phyloP scores from a whole-genome alignment of 2,888 invertebrate species.

The Cephus pygmeus region DNA sequence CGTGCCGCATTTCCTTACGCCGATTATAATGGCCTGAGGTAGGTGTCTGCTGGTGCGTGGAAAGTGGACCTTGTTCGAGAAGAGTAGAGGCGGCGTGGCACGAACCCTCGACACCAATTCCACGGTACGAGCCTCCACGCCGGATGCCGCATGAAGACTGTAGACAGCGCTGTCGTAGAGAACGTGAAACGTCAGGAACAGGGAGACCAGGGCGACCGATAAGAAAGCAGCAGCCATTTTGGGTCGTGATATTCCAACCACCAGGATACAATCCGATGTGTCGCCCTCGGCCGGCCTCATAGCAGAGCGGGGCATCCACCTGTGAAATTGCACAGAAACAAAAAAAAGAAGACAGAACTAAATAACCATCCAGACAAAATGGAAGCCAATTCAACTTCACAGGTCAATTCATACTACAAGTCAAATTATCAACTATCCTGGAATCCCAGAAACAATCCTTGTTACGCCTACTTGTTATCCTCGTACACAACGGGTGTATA shows the following conservation, averaged over 20 bases:
- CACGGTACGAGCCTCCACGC: conserved; percentile 55
- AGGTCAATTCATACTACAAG: background rate
- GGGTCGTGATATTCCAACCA: conserved; percentile 86
- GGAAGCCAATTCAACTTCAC: background rate
- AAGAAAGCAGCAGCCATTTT: conserved; percentile 85
- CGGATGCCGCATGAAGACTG: conserved; percentile 75
- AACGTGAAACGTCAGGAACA: conserved; percentile 87
- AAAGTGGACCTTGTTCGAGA: conserved; percentile 69
- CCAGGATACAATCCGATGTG: conserved; percentile 85
- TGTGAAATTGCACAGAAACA: conserved; percentile 57
- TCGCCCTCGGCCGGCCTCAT: conserved; percentile 87
- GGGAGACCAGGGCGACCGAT: conserved; percentile 82
- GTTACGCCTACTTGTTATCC: background rate
- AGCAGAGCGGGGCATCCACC: conserved; percentile 86
- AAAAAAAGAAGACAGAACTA: background rate
- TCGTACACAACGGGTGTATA: background rate
- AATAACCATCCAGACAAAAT: background rate
- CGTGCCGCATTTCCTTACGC: conserved; percentile 96
- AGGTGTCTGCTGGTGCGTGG: conserved; percentile 73
- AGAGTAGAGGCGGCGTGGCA: conserved; percentile 66
- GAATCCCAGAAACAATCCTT: background rate
- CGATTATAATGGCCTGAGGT: conserved; percentile 90
- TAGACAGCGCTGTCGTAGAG: conserved; percentile 87
- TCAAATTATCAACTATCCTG: background rate
- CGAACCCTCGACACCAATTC: conserved; percentile 50